Conservation (phyloP, 2,888 invertebrate genomes). For the Andrena camellia region DNA sequence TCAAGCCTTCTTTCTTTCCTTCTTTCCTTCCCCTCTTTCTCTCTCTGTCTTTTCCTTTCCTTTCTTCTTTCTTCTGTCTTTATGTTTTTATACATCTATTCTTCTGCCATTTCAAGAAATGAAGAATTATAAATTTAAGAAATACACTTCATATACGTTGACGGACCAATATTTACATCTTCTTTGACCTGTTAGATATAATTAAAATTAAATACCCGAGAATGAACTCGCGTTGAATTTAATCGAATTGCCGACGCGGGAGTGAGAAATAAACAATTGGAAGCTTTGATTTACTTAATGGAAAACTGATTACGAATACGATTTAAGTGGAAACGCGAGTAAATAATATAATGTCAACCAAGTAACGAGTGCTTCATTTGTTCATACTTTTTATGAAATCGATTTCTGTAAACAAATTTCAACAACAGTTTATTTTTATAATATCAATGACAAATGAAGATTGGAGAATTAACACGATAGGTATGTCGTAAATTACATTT, state of each 20-base stretch:
- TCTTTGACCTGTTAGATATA: slow-evolving; percentile 10
- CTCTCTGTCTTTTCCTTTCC: not conserved
- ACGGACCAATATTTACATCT: slow-evolving; percentile 5
- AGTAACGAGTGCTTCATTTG: slow-evolving; percentile 5
- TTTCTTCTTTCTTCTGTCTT: not conserved
- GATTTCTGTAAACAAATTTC: not conserved
- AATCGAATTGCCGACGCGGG: not conserved
- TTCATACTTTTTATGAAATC: not conserved
- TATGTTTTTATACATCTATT: slow-evolving; percentile 47
- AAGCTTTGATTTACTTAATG: slow-evolving; percentile 2
- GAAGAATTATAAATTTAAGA: slow-evolving; percentile 43
- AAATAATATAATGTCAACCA: slow-evolving; percentile 27
- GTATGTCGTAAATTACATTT: not conserved
- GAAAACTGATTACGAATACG: slow-evolving; percentile 14
- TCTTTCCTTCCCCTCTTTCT: not conserved
- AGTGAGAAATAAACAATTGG: not conserved
- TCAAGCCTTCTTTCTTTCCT: slow-evolving; percentile 53
- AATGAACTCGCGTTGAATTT: not conserved
- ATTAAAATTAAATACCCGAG: not conserved
- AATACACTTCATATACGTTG: slow-evolving; percentile 46
- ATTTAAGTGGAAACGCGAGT: slow-evolving; percentile 6
- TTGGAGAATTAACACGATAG: not conserved
- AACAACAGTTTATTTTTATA: slow-evolving; percentile 11
- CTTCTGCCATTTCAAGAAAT: slow-evolving; percentile 44
- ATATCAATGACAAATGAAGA: slow-evolving; percentile 16